Evolutionary conservation across 2,888 invertebrate genomes (phyloP), one percentile per base, ranked within the genome.

Genomic region (Pandemis heparana): DNA sequence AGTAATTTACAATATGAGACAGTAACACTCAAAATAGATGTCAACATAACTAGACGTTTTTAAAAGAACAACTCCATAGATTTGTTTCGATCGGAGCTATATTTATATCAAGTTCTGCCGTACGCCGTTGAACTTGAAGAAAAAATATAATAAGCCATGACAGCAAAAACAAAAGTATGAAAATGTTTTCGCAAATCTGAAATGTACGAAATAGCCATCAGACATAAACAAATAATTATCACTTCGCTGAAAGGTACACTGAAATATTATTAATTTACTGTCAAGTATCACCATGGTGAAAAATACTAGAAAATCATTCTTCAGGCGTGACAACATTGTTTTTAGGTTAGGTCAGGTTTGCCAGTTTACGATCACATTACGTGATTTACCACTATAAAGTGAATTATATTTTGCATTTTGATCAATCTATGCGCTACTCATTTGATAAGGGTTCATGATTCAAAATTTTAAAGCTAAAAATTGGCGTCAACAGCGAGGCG

Each of bases 401-500:
- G 9, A 48, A 39, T 32, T 38, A 39, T n/a, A 41, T n/a, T 38
- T 18, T 8, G 1, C 6, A 32, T 41, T 10, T 10, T 12, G 1
- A 14, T 32, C 16, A 18, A 18, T 51, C 7, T 14, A 0, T 61
- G 10, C 60, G 39, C 5, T 9, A 64, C 51, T 23, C 9, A 64
- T 9, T 16, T n/a, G 5, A 41, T 32, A 14, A 64, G 32, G 12
- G 7, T 1, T 56, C n/a, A 14, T 14, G 10, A 46, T 56, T 63
- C 18, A n/a, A 65, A 43, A 66, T 5, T 8, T 18, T 18, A 59
- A 48, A 60, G 39, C 43, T 68, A 72, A 80, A 81, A 82, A 80
- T 80, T 79, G 77, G 74, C 72, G 75, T 74, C 73, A 56, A 77
- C 75, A 75, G 75, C 76, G 79, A 77, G 84, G 86, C 89, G 87